Conservation (phyloP, 2,888 invertebrate genomes). For the Pandemis heparana region DNA sequence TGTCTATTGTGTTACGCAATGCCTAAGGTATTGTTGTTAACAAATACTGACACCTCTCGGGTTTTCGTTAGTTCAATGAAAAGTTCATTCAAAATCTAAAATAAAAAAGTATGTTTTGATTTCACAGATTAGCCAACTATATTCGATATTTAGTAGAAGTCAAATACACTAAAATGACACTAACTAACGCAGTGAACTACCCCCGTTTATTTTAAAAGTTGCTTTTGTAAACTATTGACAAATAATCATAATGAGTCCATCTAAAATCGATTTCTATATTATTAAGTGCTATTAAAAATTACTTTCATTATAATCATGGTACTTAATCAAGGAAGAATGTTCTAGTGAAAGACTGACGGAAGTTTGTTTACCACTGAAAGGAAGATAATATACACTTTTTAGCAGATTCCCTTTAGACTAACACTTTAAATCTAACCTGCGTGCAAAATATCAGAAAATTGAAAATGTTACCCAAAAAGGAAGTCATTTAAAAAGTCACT, state of each 20-base stretch:
- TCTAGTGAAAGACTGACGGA: slow-evolving; percentile 66
- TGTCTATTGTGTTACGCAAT: no score
- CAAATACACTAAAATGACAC: neutral
- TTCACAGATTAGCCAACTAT: neutral
- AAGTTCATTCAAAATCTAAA: neutral
- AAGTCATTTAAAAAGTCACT: neutral
- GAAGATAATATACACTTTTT: neutral
- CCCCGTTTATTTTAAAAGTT: neutral
- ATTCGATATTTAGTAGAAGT: neutral
- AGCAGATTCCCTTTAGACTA: neutral
- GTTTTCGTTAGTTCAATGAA: neutral
- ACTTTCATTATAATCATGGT: slow-evolving; percentile 57
- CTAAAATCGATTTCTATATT: slow-evolving; percentile 20
- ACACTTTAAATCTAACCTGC: neutral
- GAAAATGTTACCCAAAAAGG: neutral
- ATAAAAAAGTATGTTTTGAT: neutral
- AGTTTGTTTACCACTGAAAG: slow-evolving; percentile 49
- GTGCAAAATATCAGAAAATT: neutral
- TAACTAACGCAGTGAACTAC: no score
- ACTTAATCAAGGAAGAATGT: slow-evolving; percentile 68
- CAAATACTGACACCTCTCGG: no score
- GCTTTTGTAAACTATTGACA: neutral
- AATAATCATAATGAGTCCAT: slow-evolving; percentile 3
- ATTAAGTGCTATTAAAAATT: slow-evolving; percentile 66
- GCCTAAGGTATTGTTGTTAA: no score